phyloP scores from a whole-genome alignment of 2,113 vertebrate genomes.

The Menura novaehollandiae region DNA sequence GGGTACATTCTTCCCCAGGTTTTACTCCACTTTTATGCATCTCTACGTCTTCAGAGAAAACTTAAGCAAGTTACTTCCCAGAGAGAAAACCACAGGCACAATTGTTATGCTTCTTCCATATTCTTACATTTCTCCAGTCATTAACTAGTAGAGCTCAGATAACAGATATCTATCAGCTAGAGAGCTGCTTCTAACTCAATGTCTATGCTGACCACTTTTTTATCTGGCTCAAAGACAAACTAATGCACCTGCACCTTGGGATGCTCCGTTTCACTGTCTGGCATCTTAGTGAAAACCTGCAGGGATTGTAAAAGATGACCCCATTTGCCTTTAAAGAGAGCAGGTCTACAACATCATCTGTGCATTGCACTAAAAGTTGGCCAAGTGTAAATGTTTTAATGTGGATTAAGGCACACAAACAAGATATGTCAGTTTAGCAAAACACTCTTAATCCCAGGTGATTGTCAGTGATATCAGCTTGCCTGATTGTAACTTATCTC shows the following conservation, averaged over 20 bases:
- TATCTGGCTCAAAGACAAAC: neutral
- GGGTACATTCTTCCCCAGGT: neutral
- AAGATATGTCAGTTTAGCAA: neutral
- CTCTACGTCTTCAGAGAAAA: neutral
- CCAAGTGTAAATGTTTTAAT: neutral
- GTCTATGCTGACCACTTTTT: neutral
- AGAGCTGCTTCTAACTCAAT: neutral
- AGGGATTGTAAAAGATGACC: neutral
- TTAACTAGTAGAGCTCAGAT: neutral
- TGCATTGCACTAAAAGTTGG: accelerated
- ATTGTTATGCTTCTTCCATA: neutral
- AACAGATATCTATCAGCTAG: neutral
- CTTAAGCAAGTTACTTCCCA: neutral
- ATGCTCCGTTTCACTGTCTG: neutral
- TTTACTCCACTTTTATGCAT: neutral
- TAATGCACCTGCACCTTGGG: neutral
- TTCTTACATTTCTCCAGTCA: neutral
- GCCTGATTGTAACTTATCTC: neutral
- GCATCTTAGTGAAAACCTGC: neutral
- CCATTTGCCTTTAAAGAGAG: neutral
- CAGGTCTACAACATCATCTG: neutral
- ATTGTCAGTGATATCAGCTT: accelerated
- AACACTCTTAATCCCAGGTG: neutral
- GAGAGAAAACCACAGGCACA: neutral
- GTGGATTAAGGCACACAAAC: neutral